These are phyloP conservation scores for Lasius platythorax DNA, from an alignment of 2,888 invertebrate genomes.

Conservation along the genomic window DNA sequence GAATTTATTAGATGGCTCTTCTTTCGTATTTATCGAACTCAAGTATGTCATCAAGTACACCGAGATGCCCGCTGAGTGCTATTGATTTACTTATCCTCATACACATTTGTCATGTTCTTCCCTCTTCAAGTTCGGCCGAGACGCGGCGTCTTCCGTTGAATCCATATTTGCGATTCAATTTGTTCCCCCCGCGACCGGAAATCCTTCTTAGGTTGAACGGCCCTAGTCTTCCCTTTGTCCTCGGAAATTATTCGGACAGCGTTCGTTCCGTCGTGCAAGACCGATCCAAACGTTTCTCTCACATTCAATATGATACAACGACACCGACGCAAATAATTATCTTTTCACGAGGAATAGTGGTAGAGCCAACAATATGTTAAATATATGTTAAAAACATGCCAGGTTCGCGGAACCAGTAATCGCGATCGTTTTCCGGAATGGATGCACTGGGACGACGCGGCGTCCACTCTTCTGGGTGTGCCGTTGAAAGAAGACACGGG, in stretches of 20 bases:
- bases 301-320: neutral
- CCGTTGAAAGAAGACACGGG: constrained; percentile 91
- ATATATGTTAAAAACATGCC: constrained; percentile 19
- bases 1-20: constrained; percentile 13
- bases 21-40: constrained; percentile 21
- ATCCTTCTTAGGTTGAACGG: constrained; percentile 58
- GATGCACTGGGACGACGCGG: constrained; percentile 91
- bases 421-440: constrained; percentile 88
- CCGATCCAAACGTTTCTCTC: neutral
- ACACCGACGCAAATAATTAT: neutral
- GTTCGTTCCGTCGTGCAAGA: neutral
- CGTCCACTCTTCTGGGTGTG: constrained; percentile 91
- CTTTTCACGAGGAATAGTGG: neutral
- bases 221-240: constrained; percentile 52
- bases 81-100: constrained; percentile 51
- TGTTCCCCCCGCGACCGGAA: constrained; percentile 55
- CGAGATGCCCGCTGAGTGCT: constrained; percentile 35
- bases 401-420: constrained; percentile 85
- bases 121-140: constrained; percentile 39
- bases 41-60: constrained; percentile 26
- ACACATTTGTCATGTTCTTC: constrained; percentile 56
- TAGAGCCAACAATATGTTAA: neutral
- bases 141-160: constrained; percentile 45
- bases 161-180: constrained; percentile 71
- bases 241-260: constrained; percentile 35